Evolutionary conservation across 2,888 invertebrate species (phyloP).

Genomic region (Yponomeuta malinellus): DNA sequence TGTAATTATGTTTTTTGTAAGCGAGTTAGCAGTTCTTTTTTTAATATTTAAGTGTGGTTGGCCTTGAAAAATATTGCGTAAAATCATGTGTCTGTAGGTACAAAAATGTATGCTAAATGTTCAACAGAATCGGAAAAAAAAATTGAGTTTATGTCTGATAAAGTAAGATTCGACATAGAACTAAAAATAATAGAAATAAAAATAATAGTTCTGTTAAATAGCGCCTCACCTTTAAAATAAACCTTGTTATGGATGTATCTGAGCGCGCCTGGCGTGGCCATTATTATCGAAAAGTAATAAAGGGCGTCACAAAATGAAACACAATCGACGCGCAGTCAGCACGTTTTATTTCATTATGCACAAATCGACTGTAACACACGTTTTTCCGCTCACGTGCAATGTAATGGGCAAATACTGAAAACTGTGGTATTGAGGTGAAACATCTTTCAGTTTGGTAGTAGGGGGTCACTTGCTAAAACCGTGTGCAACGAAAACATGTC

Average conservation of each 20-base stretch:
- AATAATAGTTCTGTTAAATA: neutral
- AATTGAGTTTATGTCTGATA: no score
- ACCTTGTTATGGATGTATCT: neutral
- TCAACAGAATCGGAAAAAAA: no score
- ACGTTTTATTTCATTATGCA: neutral
- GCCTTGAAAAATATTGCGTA: no score
- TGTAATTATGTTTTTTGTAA: no score
- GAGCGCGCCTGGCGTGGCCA: neutral
- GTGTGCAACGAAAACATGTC: no score
- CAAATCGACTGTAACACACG: neutral
- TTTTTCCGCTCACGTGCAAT: neutral
- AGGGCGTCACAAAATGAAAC: neutral
- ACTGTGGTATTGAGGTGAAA: neutral
- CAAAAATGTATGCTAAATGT: no score
- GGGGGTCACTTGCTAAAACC: no score
- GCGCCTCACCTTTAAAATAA: neutral
- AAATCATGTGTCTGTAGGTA: no score
- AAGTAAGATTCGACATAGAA: no score
- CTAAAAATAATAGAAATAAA: neutral
- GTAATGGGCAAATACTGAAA: neutral
- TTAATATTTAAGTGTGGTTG: no score
- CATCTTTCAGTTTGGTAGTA: no score
- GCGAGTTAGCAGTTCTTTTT: no score
- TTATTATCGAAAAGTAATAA: slow-evolving; percentile 1
- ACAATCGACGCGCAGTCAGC: neutral